A percentile compares a stretch with the other conserved stretches of the same genome.
Evolutionary conservation across 2,113 vertebrate genomes (phyloP).

Genomic region (Acrocephalus arundinaceus): DNA sequence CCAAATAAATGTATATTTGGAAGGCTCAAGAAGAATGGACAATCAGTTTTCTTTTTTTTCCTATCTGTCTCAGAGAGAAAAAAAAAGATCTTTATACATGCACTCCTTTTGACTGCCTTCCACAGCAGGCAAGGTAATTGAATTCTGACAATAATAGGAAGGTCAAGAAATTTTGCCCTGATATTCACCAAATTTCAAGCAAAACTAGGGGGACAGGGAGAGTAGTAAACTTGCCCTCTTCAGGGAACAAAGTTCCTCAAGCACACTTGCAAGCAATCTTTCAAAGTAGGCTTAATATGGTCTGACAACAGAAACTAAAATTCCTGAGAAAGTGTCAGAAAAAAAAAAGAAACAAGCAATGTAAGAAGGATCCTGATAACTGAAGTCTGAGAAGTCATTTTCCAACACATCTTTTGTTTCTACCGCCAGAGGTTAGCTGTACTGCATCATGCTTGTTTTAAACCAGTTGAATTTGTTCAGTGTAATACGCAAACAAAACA

Average conservation of each 20-base stretch:
- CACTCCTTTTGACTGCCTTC: background rate
- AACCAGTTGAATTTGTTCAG: background rate
- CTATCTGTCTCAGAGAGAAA: background rate
- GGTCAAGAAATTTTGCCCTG: background rate
- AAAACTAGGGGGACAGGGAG: background rate
- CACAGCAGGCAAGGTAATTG: background rate
- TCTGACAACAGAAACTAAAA: background rate
- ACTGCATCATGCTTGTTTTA: background rate
- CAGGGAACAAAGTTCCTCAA: background rate
- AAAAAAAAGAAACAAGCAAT: background rate
- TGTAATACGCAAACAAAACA: background rate
- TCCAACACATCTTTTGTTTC: background rate
- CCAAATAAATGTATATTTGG: constrained; percentile 2
- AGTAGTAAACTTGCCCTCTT: background rate
- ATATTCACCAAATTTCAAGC: background rate
- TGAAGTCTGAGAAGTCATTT: background rate
- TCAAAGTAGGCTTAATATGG: background rate
- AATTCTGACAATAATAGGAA: background rate
- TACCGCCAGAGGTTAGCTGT: background rate
- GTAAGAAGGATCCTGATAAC: background rate
- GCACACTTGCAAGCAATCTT: background rate
- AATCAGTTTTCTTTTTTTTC: background rate
- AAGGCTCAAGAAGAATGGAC: background rate
- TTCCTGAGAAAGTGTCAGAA: background rate
- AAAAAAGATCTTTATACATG: background rate